These are phyloP conservation scores for Craterocephalus amniculus DNA, from an alignment of 2,797 vertebrate species.

Conservation along the genomic window DNA sequence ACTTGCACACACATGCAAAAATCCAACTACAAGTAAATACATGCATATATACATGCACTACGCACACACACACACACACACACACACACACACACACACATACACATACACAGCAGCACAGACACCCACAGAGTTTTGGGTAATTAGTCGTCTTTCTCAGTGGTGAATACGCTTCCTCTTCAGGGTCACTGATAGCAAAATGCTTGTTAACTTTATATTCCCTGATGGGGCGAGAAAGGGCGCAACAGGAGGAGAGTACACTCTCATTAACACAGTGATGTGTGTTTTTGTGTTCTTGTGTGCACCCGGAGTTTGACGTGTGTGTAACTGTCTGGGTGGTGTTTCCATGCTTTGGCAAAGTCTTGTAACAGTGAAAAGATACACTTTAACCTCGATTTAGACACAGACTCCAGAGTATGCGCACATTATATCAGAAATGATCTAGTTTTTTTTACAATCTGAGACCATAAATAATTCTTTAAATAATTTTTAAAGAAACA, in stretches of 20 bases:
- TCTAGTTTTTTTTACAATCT: not conserved
- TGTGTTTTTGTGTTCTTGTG: slow-evolving; percentile 25
- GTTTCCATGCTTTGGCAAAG: slow-evolving; percentile 38
- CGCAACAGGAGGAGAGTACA: slow-evolving; percentile 62
- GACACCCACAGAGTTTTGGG: slow-evolving; percentile 48
- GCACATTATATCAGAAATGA: not conserved
- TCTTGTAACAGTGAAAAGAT: slow-evolving; percentile 56
- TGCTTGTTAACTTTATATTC: slow-evolving; percentile 78
- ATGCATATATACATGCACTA: not conserved
- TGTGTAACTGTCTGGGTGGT: slow-evolving; percentile 38
- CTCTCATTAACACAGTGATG: slow-evolving; percentile 66
- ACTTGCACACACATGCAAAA: slow-evolving; percentile 10
- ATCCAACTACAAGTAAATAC: slow-evolving; percentile 3
- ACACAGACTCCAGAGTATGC: slow-evolving; percentile 27
- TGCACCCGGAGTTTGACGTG: slow-evolving; percentile 15
- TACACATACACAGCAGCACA: slow-evolving; percentile 30
- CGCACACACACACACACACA: slow-evolving; percentile 23
- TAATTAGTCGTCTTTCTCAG: slow-evolving; percentile 70
- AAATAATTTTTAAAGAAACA: not conserved
- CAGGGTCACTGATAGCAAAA: slow-evolving; percentile 79
- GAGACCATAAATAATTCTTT: not conserved
- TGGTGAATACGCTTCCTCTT: slow-evolving; percentile 68
- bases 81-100: no score
- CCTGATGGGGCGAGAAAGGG: slow-evolving; percentile 72
- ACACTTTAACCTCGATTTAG: slow-evolving; percentile 44